Conservation (phyloP, 2,888 invertebrate species). For the Sesia bembeciformis region DNA sequence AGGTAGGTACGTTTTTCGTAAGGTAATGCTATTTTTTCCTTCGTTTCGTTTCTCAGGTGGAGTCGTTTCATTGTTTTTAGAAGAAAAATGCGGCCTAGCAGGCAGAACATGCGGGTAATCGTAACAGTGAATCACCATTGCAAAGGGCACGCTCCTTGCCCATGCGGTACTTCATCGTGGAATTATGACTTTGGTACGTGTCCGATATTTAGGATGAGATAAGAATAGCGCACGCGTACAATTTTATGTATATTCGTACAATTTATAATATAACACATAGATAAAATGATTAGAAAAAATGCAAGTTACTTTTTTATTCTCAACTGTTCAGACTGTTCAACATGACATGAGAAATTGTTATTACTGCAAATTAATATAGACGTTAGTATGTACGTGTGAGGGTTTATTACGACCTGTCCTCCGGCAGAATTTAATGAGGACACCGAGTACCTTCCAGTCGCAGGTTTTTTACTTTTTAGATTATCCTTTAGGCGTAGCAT, state of each 20-base stretch:
- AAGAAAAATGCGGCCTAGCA: slow-evolving; percentile 21
- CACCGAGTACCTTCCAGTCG: slow-evolving; percentile 1
- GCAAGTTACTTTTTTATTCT: no score
- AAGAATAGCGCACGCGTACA: slow-evolving; percentile 33
- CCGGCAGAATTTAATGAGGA: slow-evolving; percentile 13
- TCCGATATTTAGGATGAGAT: slow-evolving; percentile 62
- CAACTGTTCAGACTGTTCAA: no score
- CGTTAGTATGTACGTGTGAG: neutral
- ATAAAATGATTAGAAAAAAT: no score
- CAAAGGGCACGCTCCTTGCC: slow-evolving; percentile 47
- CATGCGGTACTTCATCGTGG: slow-evolving; percentile 59
- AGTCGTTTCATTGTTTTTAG: slow-evolving; percentile 18
- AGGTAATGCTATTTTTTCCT: slow-evolving; percentile 40
- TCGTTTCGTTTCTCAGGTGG: slow-evolving; percentile 35
- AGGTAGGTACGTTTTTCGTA: slow-evolving; percentile 25
- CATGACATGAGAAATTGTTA: no score
- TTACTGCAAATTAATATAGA: no score
- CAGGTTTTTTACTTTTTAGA: no score
- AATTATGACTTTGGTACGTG: slow-evolving; percentile 67
- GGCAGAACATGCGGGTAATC: slow-evolving; percentile 32
- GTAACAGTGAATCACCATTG: slow-evolving; percentile 57
- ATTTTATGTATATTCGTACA: slow-evolving; percentile 42
- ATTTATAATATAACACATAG: no score
- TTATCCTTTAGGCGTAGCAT: no score
- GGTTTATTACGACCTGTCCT: slow-evolving; percentile 5